phyloP scores from a whole-genome alignment of 2,113 vertebrate genomes.

The Syrrhaptes paradoxus region DNA sequence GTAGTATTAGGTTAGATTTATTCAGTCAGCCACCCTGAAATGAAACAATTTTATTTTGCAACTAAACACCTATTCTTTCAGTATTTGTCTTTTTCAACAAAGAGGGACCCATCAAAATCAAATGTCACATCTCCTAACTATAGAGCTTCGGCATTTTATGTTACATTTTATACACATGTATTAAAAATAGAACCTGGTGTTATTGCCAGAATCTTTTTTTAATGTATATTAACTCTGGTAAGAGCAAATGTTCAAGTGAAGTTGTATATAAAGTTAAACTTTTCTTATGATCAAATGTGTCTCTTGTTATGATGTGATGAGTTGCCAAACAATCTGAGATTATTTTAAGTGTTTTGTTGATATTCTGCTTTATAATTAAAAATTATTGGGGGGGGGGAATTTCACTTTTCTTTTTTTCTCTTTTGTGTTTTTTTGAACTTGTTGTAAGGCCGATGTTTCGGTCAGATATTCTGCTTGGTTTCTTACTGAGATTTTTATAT shows the following conservation, averaged over 20 bases:
- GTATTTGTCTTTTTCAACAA: constrained; percentile 42
- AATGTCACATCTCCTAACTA: neutral
- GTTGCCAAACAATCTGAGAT: constrained; percentile 83
- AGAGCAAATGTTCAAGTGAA: constrained; percentile 76
- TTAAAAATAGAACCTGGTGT: constrained; percentile 69
- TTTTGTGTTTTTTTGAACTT: constrained; percentile 54
- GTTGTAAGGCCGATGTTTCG: constrained; percentile 79
- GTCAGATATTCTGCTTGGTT: constrained; percentile 81
- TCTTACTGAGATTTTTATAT: constrained; percentile 84
- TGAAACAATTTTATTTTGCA: neutral
- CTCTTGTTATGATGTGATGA: constrained; percentile 76
- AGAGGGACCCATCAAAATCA: constrained; percentile 42
- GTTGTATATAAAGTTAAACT: constrained; percentile 78
- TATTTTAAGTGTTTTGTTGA: constrained; percentile 80
- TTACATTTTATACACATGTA: constrained; percentile 73
- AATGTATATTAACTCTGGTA: constrained; percentile 76
- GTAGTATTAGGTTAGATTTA: constrained; percentile 22
- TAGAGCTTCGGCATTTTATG: constrained; percentile 59
- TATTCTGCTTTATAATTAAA: constrained; percentile 81
- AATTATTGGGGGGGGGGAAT: constrained; percentile 49
- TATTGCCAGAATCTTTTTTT: constrained; percentile 75
- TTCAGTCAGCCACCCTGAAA: neutral
- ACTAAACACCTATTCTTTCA: neutral
- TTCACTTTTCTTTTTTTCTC: constrained; percentile 25
- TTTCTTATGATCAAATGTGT: constrained; percentile 79